Percentiles rank a stretch among this genome's conserved stretches.
phyloP scores from a whole-genome alignment of 2,888 invertebrate species.

The Eustalomyia histrio region DNA sequence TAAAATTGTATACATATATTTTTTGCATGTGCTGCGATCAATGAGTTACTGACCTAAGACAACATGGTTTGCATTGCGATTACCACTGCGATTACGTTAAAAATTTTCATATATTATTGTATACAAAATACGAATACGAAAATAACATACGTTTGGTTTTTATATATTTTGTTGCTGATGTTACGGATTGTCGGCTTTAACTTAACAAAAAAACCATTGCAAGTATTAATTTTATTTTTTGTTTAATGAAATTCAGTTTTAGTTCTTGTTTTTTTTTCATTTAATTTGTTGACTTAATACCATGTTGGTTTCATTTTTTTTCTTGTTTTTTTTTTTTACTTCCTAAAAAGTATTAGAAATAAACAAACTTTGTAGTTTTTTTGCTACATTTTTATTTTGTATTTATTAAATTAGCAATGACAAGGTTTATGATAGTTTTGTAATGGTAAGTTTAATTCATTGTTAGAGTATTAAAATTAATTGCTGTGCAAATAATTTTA shows the following conservation, averaged over 20 bases:
- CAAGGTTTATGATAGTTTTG: slow-evolving; percentile 32
- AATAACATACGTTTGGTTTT: background rate
- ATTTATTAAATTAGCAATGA: slow-evolving; percentile 14
- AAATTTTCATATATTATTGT: slow-evolving; percentile 27
- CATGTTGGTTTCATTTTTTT: slow-evolving; percentile 13
- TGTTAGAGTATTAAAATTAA: slow-evolving; percentile 47
- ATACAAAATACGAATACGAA: slow-evolving; percentile 3
- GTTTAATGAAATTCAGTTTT: slow-evolving; percentile 23
- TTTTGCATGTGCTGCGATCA: slow-evolving; percentile 77
- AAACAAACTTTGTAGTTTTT: slow-evolving; percentile 9
- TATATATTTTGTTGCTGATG: slow-evolving; percentile 17
- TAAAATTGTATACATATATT: slow-evolving; percentile 51
- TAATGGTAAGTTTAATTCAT: slow-evolving; percentile 31
- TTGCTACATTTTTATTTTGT: background rate
- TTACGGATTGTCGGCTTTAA: slow-evolving; percentile 30
- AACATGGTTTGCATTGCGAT: slow-evolving; percentile 71
- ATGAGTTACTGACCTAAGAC: slow-evolving; percentile 78
- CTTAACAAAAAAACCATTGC: background rate
- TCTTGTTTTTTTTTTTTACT: slow-evolving; percentile 14
- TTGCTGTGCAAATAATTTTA: slow-evolving; percentile 27
- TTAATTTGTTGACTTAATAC: slow-evolving; percentile 28
- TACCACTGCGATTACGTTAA: slow-evolving; percentile 52
- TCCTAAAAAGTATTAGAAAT: slow-evolving; percentile 19
- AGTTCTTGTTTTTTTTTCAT: background rate
- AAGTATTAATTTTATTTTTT: slow-evolving; percentile 8